Evolutionary conservation across 2,888 invertebrate genomes (phyloP).

Genomic region (Drosophila antonietae): DNA sequence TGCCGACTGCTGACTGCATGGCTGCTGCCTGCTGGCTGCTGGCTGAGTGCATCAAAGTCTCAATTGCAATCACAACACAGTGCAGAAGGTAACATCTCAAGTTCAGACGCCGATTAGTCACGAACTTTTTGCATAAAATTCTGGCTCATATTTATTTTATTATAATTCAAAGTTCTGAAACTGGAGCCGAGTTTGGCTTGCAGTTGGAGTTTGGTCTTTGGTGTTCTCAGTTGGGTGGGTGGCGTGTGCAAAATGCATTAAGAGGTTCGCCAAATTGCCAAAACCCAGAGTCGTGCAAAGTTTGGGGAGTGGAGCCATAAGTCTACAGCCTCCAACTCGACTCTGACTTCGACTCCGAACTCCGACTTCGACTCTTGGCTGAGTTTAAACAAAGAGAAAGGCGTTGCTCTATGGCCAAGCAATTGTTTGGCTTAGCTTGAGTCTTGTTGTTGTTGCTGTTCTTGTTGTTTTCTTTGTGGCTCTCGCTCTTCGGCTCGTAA

Average conservation of each 20-base stretch:
- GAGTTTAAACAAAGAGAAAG: constrained; percentile 70
- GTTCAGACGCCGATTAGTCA: constrained; percentile 73
- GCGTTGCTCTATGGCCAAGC: constrained; percentile 59
- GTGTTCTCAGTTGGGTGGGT: constrained; percentile 56
- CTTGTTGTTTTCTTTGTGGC: constrained; percentile 15
- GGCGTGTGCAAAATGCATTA: constrained; percentile 70
- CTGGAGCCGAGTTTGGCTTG: constrained; percentile 1
- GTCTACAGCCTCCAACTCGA: constrained; percentile 28
- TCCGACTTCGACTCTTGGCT: constrained; percentile 5
- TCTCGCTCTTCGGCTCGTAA: constrained; percentile 52
- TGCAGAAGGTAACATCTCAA: constrained; percentile 57
- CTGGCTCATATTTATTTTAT: constrained; percentile 51
- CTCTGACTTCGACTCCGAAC: constrained; percentile 8
- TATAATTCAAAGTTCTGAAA: constrained; percentile 34
- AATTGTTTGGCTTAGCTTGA: constrained; percentile 10
- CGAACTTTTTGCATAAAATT: constrained; percentile 75
- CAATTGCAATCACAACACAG: constrained; percentile 61
- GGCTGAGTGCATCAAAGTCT: constrained; percentile 53
- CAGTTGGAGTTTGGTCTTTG: neutral
- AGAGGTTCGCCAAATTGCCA: constrained; percentile 69
- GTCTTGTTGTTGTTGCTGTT: constrained; percentile 19
- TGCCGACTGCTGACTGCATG: neutral
- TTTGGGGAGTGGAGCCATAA: constrained; percentile 73
- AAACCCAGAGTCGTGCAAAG: constrained; percentile 77
- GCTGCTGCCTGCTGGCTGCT: constrained; percentile 10